A percentile compares a stretch with the other conserved stretches of the same genome.
phyloP scores from a whole-genome alignment of 1,140 invertebrate species.

The Saxidomus purpurata region DNA sequence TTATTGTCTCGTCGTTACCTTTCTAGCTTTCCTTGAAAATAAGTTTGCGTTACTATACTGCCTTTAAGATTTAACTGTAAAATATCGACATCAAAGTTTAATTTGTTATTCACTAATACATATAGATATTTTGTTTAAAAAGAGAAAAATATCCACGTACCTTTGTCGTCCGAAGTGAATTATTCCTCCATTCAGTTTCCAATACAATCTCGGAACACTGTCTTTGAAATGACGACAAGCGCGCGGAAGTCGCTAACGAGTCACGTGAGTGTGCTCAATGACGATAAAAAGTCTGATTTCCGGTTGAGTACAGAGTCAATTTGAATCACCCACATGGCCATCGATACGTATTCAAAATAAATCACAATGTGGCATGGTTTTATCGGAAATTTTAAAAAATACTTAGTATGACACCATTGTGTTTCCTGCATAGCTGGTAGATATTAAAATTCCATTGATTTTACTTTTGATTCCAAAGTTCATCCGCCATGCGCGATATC shows the following conservation, averaged over 20 bases:
- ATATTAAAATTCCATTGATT: too few species aligned
- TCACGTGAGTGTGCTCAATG: conserved; percentile 47
- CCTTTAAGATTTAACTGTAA: too few species aligned
- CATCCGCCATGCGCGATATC: too few species aligned
- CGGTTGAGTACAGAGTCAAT: conserved; percentile 37
- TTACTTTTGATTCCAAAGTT: too few species aligned
- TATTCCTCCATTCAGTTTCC: conserved; percentile 29
- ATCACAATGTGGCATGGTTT: background rate
- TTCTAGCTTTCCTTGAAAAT: too few species aligned
- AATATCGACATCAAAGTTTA: too few species aligned
- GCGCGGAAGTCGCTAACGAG: conserved; percentile 45
- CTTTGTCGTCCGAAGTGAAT: conserved; percentile 4
- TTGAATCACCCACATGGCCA: background rate
- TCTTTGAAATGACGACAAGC: conserved; percentile 38
- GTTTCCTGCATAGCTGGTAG: too few species aligned
- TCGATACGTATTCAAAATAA: conserved; percentile 7
- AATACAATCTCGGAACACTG: conserved; percentile 10
- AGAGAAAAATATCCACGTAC: conserved; percentile 3
- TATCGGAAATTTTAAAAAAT: background rate
- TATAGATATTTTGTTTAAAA: too few species aligned
- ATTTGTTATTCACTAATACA: too few species aligned
- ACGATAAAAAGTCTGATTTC: conserved; percentile 52
- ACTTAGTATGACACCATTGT: too few species aligned
- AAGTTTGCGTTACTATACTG: too few species aligned
- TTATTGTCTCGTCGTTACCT: too few species aligned